A percentile compares a stretch with the other conserved stretches of the same genome.
These are phyloP conservation scores for Atherinosoma microstoma DNA, from an alignment of 2,797 vertebrate genomes.

Conservation along the genomic window DNA sequence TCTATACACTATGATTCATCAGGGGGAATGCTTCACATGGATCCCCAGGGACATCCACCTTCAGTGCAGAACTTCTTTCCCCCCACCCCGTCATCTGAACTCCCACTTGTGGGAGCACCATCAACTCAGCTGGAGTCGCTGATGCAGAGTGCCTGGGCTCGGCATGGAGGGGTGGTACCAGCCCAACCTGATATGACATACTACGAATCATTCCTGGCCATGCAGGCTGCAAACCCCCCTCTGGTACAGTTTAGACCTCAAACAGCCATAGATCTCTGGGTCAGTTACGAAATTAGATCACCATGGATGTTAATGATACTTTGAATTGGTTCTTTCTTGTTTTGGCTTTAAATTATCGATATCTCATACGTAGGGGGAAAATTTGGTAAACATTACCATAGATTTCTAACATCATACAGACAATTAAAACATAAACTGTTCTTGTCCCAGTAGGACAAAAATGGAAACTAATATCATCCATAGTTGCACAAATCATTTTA, in stretches of 20 bases:
- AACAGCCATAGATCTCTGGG: constrained; percentile 44
- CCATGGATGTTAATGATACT: neutral
- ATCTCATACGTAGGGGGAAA: neutral
- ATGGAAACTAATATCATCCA: neutral
- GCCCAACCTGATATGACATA: constrained; percentile 80
- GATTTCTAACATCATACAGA: neutral
- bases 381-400: neutral
- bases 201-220: constrained; percentile 81
- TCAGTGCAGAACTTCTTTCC: constrained; percentile 85
- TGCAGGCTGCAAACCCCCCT: constrained; percentile 77
- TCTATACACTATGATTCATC: constrained; percentile 55
- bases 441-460: neutral
- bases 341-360: constrained; percentile 13
- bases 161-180: constrained; percentile 74
- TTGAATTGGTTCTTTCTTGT: neutral
- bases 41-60: constrained; percentile 86
- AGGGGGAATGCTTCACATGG: constrained; percentile 56
- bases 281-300: constrained; percentile 53
- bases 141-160: constrained; percentile 83
- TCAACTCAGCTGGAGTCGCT: constrained; percentile 88
- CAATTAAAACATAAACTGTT: neutral
- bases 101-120: constrained; percentile 82
- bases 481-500: constrained; percentile 8
- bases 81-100: constrained; percentile 80
- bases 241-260: constrained; percentile 82